These are phyloP conservation scores for Dasypolia templi DNA, from an alignment of 2,888 invertebrate species.

Conservation along the genomic window DNA sequence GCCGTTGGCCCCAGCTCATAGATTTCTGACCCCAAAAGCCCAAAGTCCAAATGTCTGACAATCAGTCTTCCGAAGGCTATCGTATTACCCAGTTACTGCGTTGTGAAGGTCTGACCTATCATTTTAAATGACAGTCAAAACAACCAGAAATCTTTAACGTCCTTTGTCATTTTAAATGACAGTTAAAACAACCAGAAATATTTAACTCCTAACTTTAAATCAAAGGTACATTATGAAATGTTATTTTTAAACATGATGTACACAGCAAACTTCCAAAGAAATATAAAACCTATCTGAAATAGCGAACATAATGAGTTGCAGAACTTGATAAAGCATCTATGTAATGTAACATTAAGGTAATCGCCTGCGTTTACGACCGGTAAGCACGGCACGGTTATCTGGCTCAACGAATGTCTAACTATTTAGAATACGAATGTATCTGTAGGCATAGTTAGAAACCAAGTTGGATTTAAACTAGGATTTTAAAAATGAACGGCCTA, in stretches of 20 bases:
- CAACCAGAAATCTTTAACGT: too few relatives aligned
- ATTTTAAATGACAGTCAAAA: too few relatives aligned
- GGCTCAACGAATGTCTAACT: conserved; percentile 12
- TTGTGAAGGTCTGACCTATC: too few relatives aligned
- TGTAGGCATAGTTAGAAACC: background rate
- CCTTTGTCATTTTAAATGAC: background rate
- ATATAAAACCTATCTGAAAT: conserved; percentile 19
- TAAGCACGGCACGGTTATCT: conserved; percentile 32
- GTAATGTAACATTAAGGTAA: conserved; percentile 39
- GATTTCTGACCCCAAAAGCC: too few relatives aligned
- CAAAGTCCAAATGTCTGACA: too few relatives aligned
- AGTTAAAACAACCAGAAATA: background rate
- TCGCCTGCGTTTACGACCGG: conserved; percentile 29
- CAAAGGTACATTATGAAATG: background rate
- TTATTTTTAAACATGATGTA: background rate
- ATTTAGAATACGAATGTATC: conserved; percentile 13
- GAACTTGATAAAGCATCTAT: conserved; percentile 33
- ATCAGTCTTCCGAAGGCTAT: too few relatives aligned
- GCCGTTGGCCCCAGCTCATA: too few relatives aligned
- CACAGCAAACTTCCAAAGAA: background rate
- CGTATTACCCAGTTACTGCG: too few relatives aligned
- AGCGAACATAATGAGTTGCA: conserved; percentile 15
- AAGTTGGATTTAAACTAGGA: background rate
- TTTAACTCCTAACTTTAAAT: background rate
- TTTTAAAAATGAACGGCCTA: background rate